Evolutionary conservation across 1,140 invertebrate species (phyloP).

Genomic region (Drosophila kepulauana): DNA sequence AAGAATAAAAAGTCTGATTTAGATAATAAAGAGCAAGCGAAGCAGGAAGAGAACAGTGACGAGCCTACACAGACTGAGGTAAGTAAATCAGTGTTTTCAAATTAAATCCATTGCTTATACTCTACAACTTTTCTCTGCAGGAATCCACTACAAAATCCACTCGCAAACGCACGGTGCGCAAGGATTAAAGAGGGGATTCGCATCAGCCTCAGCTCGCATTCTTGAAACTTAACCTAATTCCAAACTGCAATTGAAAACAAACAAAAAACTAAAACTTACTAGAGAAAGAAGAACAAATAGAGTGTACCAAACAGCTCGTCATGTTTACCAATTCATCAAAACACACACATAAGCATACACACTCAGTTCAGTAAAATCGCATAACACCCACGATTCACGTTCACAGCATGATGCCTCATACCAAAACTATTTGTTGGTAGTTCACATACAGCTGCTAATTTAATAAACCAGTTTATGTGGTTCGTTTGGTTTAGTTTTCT

Average conservation of each 20-base stretch:
- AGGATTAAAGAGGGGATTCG: constrained; percentile 54
- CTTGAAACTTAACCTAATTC: constrained; percentile 71
- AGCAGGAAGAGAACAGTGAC: constrained; percentile 42
- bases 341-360: not conserved
- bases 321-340: constrained; percentile 23
- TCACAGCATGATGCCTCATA: constrained; percentile 20
- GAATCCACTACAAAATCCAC: constrained; percentile 68
- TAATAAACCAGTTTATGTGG: constrained; percentile 58
- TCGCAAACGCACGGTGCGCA: constrained; percentile 77
- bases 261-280: not conserved
- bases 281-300: constrained; percentile 24
- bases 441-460: constrained; percentile 59
- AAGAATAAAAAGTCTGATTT: constrained; percentile 79
- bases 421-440: constrained; percentile 50
- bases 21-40: constrained; percentile 65
- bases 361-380: constrained; percentile 15
- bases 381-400: constrained; percentile 28
- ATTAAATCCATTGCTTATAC: not conserved
- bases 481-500: constrained; percentile 66
- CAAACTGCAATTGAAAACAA: constrained; percentile 42
- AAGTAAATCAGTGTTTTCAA: not conserved
- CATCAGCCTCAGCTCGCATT: constrained; percentile 30
- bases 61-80: constrained; percentile 75
- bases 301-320: constrained; percentile 17
- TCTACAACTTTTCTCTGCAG: constrained; percentile 23